Evolutionary conservation across 2,888 invertebrate species (phyloP), one percentile per base, ranked within the genome.

Genomic region (Xestobium rufovillosum): DNA sequence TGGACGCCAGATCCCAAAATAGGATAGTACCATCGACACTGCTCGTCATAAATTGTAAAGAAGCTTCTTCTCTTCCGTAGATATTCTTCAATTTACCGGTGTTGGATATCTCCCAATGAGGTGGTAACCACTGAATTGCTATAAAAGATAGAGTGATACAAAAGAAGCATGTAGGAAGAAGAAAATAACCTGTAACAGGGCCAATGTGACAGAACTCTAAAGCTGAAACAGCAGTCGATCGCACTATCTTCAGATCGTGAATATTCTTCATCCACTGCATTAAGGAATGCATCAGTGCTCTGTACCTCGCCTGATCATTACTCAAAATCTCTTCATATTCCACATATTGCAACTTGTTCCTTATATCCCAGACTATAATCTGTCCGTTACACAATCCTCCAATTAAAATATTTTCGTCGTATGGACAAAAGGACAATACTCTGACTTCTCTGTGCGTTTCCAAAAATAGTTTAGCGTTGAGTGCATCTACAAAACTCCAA

Each of bases 311-410:
- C 59, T 81, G 78, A 0, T 70, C 72, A 28, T 74, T 67, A 12
- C 78, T 78, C 10, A 80, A 55, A 8, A 77, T 71, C 55, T 75
- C 72, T 31, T 76, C 68, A 26, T 66, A 67, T 51, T 84, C 83
- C 1, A 78, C 69, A 15, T 72, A 71, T 45, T 76, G 71, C 14
- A 80, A 63, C 47, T 76, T 76, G 36, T 75, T 71, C 15, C 71
- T 72, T 38, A 83, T 65, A 57, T 83, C 81, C 83, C 83, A 83
- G 27, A 83, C 51, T 11, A 78, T 66, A 4, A 85, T 62, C 70
- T 83, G 77, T 1, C 86, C 86, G 56, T 81, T 85, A 2, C 68
- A 65, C 37, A 77, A 77, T 3, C 86, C 86, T 3, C 84, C 86
- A 27, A 85, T 53, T 14, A 86, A 56, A 31, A 83, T 56, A 55